Percentiles rank a stretch among this genome's conserved stretches.
These are phyloP conservation scores for Pantherophis alleghaniensis DNA, from an alignment of 2,797 vertebrate species.

Conservation along the genomic window DNA sequence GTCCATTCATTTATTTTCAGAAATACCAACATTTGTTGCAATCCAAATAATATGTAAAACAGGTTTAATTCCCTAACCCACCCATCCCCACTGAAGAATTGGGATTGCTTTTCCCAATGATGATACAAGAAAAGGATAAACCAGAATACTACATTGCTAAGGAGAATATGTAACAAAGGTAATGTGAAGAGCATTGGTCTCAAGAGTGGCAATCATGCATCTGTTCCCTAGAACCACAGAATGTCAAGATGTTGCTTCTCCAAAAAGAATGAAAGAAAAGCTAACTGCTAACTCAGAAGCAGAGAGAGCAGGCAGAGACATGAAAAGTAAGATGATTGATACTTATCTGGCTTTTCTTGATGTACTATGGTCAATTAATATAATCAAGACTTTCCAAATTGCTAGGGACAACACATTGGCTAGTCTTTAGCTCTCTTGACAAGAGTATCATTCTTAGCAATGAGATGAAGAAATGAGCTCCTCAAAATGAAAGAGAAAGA, in stretches of 20 bases:
- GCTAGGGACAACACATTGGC: constrained; percentile 6
- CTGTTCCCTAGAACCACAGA: constrained; percentile 24
- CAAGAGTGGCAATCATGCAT: constrained; percentile 4
- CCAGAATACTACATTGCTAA: constrained; percentile 10
- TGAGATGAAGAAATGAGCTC: constrained; percentile 22
- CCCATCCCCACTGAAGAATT: neutral
- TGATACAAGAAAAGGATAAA: constrained; percentile 9
- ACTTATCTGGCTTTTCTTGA: constrained; percentile 19
- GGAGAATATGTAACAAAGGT: constrained; percentile 39
- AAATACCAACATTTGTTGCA: neutral
- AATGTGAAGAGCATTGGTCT: constrained; percentile 14
- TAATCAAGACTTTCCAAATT: constrained; percentile 24
- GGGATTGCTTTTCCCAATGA: neutral
- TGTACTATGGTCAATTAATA: constrained; percentile 27
- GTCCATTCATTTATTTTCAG: constrained; percentile 26
- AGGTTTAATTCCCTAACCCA: constrained; percentile 37
- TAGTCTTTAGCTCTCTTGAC: constrained; percentile 23
- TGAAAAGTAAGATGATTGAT: constrained; percentile 46
- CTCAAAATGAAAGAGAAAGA: neutral
- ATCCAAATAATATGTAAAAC: neutral
- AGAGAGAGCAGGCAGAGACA: constrained; percentile 4
- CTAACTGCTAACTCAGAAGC: constrained; percentile 15
- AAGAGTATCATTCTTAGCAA: constrained; percentile 31
- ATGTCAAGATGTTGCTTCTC: constrained; percentile 12
- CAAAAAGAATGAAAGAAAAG: constrained; percentile 34